Base-by-base conservation (phyloP, 2,113 vertebrate species). In the Rhinogobius similis region DNA sequence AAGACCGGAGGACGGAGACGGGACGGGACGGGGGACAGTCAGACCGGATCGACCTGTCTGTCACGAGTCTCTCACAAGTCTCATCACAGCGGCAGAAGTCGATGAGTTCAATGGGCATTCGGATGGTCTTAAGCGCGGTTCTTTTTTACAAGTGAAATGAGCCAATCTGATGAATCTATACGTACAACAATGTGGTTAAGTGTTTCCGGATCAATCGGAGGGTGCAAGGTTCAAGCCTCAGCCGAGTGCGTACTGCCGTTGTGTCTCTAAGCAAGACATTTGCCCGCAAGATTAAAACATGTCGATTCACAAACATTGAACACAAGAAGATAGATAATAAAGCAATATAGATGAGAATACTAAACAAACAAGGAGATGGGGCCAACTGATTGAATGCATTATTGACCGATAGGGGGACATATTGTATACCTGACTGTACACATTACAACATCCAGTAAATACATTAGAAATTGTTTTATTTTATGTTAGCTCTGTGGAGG, bases 41-140 rank as follows among this genome's bases (percentile, higher is more conserved):
- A 76, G 76, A 70, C 74, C 7, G 9, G 46, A 85, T 87, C 44
- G 76, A 87, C 82, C 77, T 82, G 81, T 86, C 83, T 73, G 76
- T 84, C 82, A 36, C 32, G 9, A 85, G 26, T 70, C 56, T 79
- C 75, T 83, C 48, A 61, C 70, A 70, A 58, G 16, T 11, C 58
- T 38, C 29, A 38, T 38, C 58, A 61, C 18, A 61, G 29, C 18
- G 11, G 18, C 27, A 36, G 9, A n/a, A 61, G 27, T 61, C 58
- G 8, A 38, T 61, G 58, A 61, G 29, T 55, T 55, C 29, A 58
- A 10, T n/a, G 29, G 29, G 4, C 58, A 38, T 29, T 27, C 27
- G 55, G 24, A 61, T n/a, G 29, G 58, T n/a, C 56, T 59, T 20
- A 59, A 36, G 27, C 8, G 11, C n/a, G 56, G 18, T 5, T 29